Evolutionary conservation across 2,113 vertebrate genomes (phyloP).

Genomic region (Diphyllodes magnificus): DNA sequence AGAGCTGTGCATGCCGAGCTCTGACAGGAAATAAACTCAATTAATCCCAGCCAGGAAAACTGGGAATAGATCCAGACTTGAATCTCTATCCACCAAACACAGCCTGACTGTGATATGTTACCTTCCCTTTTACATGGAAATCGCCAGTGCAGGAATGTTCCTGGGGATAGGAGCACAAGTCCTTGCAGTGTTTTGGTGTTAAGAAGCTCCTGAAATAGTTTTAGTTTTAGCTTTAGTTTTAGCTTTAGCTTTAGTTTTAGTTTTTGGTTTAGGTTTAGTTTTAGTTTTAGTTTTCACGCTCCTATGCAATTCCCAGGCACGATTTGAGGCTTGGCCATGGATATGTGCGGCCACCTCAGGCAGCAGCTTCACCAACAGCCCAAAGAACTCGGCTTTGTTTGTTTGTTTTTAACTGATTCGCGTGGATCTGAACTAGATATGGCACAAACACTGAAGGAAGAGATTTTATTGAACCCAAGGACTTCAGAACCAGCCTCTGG

Average conservation of each 20-base stretch:
- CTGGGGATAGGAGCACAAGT: rapidly evolving
- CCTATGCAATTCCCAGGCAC: not conserved
- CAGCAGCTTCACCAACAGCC: not conserved
- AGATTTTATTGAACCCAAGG: not conserved
- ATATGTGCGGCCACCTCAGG: not conserved
- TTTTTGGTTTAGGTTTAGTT: not conserved
- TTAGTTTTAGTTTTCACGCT: not conserved
- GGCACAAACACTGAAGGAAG: not conserved
- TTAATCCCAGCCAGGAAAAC: not conserved
- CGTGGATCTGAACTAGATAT: not conserved
- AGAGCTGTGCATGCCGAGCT: not conserved
- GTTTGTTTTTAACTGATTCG: not conserved
- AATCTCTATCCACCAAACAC: not conserved
- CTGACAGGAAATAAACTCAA: not conserved
- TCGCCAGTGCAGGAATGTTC: not conserved
- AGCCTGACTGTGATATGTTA: not conserved
- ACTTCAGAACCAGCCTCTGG: not conserved
- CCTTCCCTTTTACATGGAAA: not conserved
- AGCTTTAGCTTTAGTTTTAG: not conserved
- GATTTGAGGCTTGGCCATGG: not conserved
- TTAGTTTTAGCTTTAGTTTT: not conserved
- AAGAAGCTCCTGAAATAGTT: not conserved
- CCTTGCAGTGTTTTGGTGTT: not conserved
- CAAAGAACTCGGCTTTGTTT: not conserved
- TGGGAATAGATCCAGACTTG: not conserved